These are phyloP conservation scores for Gonatopus flavifemur DNA, from an alignment of 1,140 invertebrate species.

Conservation along the genomic window DNA sequence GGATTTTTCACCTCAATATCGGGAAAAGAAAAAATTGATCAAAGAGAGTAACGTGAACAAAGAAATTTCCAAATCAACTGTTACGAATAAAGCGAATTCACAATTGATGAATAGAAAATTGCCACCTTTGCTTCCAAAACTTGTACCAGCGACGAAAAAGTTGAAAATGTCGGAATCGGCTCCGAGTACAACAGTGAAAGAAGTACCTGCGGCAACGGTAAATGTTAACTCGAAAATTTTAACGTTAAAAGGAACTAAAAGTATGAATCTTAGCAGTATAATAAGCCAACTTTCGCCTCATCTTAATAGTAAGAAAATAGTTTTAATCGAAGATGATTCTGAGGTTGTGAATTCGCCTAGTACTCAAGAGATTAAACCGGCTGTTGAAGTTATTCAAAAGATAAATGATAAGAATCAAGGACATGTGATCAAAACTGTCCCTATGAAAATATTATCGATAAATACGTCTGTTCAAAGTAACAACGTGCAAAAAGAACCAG, in stretches of 20 bases:
- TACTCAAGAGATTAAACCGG: not conserved
- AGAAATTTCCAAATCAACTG: no score
- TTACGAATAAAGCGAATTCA: no score
- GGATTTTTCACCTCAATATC: no score
- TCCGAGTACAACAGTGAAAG: no score
- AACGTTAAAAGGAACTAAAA: slow-evolving; percentile 33
- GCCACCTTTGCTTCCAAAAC: no score
- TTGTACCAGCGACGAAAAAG: no score
- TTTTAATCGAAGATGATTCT: slow-evolving; percentile 33
- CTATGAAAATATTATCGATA: not conserved
- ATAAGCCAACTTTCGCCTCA: slow-evolving; percentile 36
- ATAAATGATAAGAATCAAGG: not conserved
- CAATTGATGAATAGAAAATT: no score
- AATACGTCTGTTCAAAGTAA: not conserved
- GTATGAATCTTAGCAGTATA: slow-evolving; percentile 30
- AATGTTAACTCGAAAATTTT: slow-evolving; percentile 31
- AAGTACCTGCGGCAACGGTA: slow-evolving; percentile 17
- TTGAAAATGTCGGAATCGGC: no score
- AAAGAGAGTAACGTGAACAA: no score
- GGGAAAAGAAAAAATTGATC: no score
- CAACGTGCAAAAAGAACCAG: not conserved
- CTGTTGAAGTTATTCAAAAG: not conserved
- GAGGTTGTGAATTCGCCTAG: slow-evolving; percentile 1
- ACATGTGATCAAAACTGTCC: not conserved
- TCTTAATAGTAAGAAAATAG: slow-evolving; percentile 35